A percentile compares a stretch with the other conserved stretches of the same genome.
Conservation (phyloP, 2,888 invertebrate species). For the Chironomus riparius region DNA sequence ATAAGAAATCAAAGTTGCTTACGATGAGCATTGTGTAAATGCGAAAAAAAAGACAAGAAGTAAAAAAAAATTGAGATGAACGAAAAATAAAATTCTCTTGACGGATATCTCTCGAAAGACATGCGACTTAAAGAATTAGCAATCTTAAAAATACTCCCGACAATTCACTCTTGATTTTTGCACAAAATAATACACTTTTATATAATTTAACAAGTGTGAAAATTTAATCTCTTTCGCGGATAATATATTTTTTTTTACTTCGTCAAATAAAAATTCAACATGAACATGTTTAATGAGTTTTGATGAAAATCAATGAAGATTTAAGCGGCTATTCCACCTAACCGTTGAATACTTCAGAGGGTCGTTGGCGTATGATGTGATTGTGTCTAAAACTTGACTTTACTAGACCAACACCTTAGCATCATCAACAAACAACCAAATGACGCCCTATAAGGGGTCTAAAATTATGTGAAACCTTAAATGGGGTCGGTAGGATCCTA, state of each 20-base stretch:
- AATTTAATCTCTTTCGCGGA: slow-evolving; percentile 27
- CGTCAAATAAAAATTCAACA: background rate
- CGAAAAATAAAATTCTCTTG: background rate
- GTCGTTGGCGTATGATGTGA: background rate
- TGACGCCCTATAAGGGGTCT: no score
- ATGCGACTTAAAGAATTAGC: slow-evolving; percentile 22
- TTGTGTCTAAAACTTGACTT: no score
- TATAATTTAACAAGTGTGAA: slow-evolving; percentile 25
- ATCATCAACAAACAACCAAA: no score
- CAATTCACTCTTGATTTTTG: background rate
- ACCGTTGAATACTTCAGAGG: background rate
- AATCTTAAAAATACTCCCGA: background rate
- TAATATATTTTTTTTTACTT: background rate
- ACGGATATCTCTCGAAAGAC: slow-evolving; percentile 25
- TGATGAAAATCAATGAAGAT: slow-evolving; percentile 14
- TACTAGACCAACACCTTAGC: no score
- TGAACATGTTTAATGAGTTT: background rate
- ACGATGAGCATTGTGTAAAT: background rate
- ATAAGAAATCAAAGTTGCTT: no score
- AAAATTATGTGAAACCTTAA: no score
- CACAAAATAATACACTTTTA: background rate
- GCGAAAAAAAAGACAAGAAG: background rate
- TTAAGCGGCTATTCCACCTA: background rate
- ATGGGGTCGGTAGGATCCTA: no score
- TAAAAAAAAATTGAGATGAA: background rate